Base-by-base conservation (phyloP, 2,113 vertebrate species). In the Sphyrna mokarran region DNA sequence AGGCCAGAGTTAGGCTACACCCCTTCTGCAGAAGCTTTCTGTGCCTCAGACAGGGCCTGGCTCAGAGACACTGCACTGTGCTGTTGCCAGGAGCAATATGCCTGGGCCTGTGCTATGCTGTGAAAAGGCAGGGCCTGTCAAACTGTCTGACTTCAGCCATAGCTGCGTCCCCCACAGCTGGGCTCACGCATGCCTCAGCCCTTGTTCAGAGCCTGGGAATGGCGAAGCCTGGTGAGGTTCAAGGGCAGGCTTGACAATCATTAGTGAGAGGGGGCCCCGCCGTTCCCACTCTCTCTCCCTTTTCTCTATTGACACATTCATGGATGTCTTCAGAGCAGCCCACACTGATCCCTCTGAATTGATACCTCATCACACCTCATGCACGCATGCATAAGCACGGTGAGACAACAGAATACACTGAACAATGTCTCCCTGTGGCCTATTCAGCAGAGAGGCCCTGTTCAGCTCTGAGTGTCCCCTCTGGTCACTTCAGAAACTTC, bases 141-240 rank as follows among this genome's bases (percentile, higher is more conserved):
- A 98, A 98, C 98, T 98, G 98, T 98, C 98, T 98, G 98, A 98
- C 98, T 97, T 98, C 98, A 98, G 98, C 98, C 98, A 97, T 97
- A 96, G 97, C 97, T 97, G 97, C 96, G 97, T 97, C 97, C 97
- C 97, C 96, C 96, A 98, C 98, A 98, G 98, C 98, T 99, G 98
- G 98, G 98, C 98, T 97, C 97, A 97, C 97, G 96, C 97, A 96
- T 97, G 97, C 97, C 97, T 98, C 96, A 90, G 97, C 98, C 97
- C 97, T 98, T 98, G 98, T 98, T 98, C 98, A 97, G 98, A 98
- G 98, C 98, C 98, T 99, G 98, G 98, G 99, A 99, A 99, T 98
- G 97, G 98, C 95, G 96, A 97, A 98, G 97, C 98, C 97, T 97
- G 97, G 97, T 97, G 97, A 98, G 98, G 98, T 98, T 98, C 98